Conservation (phyloP, 1,140 invertebrate genomes). For the Rhyzopertha dominica region DNA sequence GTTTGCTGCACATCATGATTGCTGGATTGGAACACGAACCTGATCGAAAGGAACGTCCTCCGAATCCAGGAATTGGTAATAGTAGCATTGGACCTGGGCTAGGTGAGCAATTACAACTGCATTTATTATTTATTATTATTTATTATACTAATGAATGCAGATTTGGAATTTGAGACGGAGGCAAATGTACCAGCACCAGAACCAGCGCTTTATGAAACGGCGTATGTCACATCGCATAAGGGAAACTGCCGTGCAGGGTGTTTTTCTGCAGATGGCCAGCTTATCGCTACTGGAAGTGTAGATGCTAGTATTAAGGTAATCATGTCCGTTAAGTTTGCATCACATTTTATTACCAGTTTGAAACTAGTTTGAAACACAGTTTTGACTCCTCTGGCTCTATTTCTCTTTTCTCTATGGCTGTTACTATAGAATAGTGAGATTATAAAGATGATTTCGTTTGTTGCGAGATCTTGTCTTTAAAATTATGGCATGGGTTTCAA, state of each 20-base stretch:
- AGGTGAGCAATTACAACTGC: constrained; percentile 43
- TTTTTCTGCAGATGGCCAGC: constrained; percentile 89
- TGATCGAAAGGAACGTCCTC: constrained; percentile 59
- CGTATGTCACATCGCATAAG: constrained; percentile 98
- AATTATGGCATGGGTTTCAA: too few relatives aligned
- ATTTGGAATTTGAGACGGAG: constrained; percentile 95
- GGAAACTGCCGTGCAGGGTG: constrained; percentile 91
- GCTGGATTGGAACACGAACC: constrained; percentile 86
- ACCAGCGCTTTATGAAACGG: constrained; percentile 94
- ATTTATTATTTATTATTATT: constrained; percentile 5
- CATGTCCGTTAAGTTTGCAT: too few relatives aligned
- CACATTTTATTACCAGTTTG: too few relatives aligned
- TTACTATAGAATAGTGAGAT: too few relatives aligned
- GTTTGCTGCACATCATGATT: constrained; percentile 75
- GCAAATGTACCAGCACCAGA: constrained; percentile 83
- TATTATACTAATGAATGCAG: constrained; percentile 49
- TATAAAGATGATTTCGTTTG: too few relatives aligned
- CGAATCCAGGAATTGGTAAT: constrained; percentile 57
- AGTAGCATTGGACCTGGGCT: constrained; percentile 78
- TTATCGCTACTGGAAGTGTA: constrained; percentile 96
- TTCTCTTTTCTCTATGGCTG: too few relatives aligned
- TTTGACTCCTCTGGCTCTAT: too few relatives aligned
- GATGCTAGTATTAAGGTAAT: constrained; percentile 96
- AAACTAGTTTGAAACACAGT: too few relatives aligned
- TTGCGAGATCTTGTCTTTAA: too few relatives aligned